These are phyloP conservation scores for Scolopax mira DNA, from an alignment of 2,113 vertebrate species.

Conservation along the genomic window DNA sequence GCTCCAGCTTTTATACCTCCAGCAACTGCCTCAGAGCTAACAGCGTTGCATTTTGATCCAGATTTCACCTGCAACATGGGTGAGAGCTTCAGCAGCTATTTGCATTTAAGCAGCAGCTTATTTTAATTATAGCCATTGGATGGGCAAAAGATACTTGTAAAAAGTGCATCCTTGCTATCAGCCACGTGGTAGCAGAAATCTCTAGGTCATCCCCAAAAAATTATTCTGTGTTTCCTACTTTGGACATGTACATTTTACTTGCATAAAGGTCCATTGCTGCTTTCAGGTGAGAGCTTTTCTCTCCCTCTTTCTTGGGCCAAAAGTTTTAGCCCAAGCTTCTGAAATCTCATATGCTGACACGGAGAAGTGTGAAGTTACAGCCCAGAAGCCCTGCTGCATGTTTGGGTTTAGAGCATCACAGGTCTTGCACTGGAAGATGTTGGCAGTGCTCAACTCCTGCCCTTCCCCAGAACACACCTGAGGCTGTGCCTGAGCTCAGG, in stretches of 20 bases:
- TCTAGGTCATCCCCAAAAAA: not conserved
- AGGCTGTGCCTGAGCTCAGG: not conserved
- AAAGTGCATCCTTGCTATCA: not conserved
- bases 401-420: not conserved
- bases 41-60: not conserved
- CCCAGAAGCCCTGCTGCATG: not conserved
- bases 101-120: not conserved
- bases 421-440: not conserved
- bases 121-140: not conserved
- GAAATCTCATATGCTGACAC: not conserved
- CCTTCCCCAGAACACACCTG: not conserved
- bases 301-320: not conserved
- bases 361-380: not conserved
- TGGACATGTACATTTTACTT: not conserved
- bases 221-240: not conserved
- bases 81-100: not conserved
- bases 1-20: not conserved
- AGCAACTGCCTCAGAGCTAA: not conserved
- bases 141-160: not conserved
- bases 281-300: not conserved
- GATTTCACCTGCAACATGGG: not conserved
- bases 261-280: not conserved
- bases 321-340: not conserved
- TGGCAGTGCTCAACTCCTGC: not conserved
- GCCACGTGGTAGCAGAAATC: not conserved